Base-by-base conservation (phyloP, 2,888 invertebrate genomes). In the Megamerina dolium region DNA sequence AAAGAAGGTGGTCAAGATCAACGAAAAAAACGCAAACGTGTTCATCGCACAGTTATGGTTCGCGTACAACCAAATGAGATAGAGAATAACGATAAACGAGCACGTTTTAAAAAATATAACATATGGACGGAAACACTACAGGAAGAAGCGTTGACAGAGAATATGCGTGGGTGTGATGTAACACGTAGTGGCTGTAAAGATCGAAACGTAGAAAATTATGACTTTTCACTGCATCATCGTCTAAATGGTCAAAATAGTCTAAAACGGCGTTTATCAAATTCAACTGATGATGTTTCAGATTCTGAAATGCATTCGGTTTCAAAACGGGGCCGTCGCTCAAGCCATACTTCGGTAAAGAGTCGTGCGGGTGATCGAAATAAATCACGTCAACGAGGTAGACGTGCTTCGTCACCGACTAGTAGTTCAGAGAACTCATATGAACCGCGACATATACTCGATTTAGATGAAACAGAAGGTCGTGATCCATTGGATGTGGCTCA, bases 91-190 rank as follows among this genome's bases (percentile, higher is more conserved):
- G 55, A 63, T 2, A 64, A 59, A 46, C 73, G 73, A 13, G 55
- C 73, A 1, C 75, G 71, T 16, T 80, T 76, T 54, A 77, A 76
- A 49, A 82, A 83, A 66, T 88, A 87, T 60, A 85, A 85, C 66
- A 78, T 90, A 52, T 91, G 90, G 90, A 77, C 78, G 51, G 77
- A 76, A 48, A 73, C 78, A 18, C 63, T 80, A n/a, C 81, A 88
- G 73, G 89, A 90, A 64, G 88, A 89, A 54, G 76, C 84, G 0
- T 70, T 91, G 39, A 82, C 85, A 19, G 85, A 88, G 63, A 83
- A 86, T 56, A 77, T 91, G 73, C 80, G 81, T 10, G 80, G 80
- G 31, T 87, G 87, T 70, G 86, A 84, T 68, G 87, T 90, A 9
- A 80, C 82, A 2, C 72, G 72, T 69, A 77, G 72, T 64, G 78